Conservation (phyloP, 2,888 invertebrate species). For the Teleiodes luculella region DNA sequence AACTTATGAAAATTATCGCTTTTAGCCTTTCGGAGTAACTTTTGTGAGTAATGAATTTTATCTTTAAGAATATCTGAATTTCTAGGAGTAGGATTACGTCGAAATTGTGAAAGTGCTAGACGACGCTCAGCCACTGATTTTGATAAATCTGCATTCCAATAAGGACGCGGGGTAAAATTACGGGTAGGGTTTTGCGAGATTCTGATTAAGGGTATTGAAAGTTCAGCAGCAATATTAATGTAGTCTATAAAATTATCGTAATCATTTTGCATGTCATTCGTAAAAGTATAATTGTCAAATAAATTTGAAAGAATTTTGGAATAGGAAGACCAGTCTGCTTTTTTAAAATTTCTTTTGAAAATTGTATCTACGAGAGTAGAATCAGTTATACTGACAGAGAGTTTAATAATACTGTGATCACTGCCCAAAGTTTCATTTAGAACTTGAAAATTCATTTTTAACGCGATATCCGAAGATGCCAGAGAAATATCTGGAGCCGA, state of each 20-base stretch:
- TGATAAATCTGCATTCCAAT: constrained; percentile 26
- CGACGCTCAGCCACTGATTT: constrained; percentile 26
- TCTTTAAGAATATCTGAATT: constrained; percentile 20
- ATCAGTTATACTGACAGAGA: no score
- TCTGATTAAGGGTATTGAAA: constrained; percentile 17
- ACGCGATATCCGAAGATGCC: not conserved
- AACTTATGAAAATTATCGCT: constrained; percentile 10
- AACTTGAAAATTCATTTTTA: not conserved
- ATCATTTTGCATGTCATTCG: not conserved
- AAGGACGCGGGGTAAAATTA: constrained; percentile 27
- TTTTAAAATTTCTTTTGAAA: not conserved
- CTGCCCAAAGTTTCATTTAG: not conserved
- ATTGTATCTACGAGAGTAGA: no score
- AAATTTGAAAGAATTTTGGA: not conserved
- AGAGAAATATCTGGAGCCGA: not conserved
- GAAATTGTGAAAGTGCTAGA: constrained; percentile 22
- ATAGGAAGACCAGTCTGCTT: not conserved
- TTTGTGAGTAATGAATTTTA: constrained; percentile 14
- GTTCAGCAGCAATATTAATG: constrained; percentile 18
- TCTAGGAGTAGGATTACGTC: constrained; percentile 25
- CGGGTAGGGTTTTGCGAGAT: constrained; percentile 3
- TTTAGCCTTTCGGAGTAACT: constrained; percentile 19
- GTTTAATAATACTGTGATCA: not conserved
- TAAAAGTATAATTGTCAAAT: not conserved
- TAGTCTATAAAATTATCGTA: not conserved